phyloP scores from a whole-genome alignment of 2,888 invertebrate genomes.

The Parnassius glacialis region DNA sequence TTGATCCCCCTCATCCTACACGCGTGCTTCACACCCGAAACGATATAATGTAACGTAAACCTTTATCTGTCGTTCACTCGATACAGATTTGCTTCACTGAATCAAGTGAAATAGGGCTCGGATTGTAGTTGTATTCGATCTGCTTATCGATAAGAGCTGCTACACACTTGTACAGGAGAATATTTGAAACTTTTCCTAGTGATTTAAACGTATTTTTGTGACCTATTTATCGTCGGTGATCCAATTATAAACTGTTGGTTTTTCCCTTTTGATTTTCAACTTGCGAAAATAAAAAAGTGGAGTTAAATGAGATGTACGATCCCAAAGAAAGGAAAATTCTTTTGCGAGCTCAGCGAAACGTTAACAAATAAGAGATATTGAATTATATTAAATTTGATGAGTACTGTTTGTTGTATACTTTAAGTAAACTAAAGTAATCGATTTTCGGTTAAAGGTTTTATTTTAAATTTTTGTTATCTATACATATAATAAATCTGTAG shows the following conservation, averaged over 20 bases:
- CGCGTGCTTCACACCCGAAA: not conserved
- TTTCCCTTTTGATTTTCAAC: slow-evolving; percentile 16
- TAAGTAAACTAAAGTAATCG: no score
- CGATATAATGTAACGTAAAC: slow-evolving; percentile 13
- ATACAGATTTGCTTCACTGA: slow-evolving; percentile 5
- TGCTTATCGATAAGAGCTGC: not conserved
- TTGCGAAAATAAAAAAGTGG: slow-evolving; percentile 18
- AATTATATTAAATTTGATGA: no score
- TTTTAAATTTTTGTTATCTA: no score
- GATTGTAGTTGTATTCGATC: slow-evolving; percentile 11
- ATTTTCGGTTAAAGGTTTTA: no score
- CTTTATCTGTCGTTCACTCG: slow-evolving; percentile 12
- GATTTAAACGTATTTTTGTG: no score
- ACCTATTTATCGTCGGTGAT: not conserved
- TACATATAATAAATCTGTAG: no score
- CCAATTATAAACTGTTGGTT: slow-evolving; percentile 20
- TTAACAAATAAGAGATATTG: slow-evolving; percentile 14
- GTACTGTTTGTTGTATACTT: no score
- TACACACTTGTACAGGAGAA: no score
- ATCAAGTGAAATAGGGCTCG: slow-evolving; percentile 3
- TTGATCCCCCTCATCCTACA: slow-evolving; percentile 3
- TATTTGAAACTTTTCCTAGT: no score
- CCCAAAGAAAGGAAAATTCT: slow-evolving; percentile 17
- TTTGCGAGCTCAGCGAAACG: slow-evolving; percentile 19
- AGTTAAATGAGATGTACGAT: slow-evolving; percentile 7